Percentiles rank a stretch among this genome's conserved stretches.
Evolutionary conservation across 2,797 vertebrate genomes (phyloP).

Genomic region (Pyrocephalus nanus): DNA sequence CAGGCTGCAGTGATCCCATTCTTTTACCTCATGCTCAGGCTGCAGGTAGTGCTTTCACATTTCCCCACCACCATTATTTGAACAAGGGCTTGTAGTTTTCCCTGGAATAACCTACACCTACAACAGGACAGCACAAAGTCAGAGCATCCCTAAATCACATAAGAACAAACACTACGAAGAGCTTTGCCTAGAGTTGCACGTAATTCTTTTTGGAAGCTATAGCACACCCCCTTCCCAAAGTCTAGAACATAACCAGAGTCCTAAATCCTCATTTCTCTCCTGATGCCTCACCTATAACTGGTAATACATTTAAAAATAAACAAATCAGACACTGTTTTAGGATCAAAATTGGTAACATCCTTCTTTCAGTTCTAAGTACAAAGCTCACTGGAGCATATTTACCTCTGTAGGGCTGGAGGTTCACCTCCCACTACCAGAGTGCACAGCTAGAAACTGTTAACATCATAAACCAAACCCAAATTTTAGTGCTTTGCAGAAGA

Average conservation of each 20-base stretch:
- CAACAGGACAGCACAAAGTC: not conserved
- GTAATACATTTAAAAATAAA: not conserved
- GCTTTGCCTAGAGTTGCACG: not conserved
- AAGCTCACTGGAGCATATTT: not conserved
- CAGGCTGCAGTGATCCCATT: not conserved
- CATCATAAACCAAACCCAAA: not conserved
- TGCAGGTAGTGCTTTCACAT: not conserved
- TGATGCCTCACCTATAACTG: not conserved
- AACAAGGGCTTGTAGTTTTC: not conserved
- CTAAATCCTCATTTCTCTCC: not conserved
- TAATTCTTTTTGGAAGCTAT: not conserved
- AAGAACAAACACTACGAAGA: not conserved
- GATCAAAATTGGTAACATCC: not conserved
- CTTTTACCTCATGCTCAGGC: not conserved
- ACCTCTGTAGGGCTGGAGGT: not conserved
- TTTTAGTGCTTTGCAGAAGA: not conserved
- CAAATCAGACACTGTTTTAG: not conserved
- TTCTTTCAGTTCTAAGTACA: not conserved
- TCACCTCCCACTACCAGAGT: not conserved
- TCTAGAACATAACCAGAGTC: not conserved
- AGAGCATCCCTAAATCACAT: not conserved
- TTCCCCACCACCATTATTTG: accelerated
- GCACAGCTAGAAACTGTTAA: not conserved
- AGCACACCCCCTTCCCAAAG: not conserved
- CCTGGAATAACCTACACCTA: not conserved